Percentiles rank a stretch among this genome's conserved stretches.
Evolutionary conservation across 1,140 invertebrate species (phyloP).

Genomic region (Drosophila ercepeae): DNA sequence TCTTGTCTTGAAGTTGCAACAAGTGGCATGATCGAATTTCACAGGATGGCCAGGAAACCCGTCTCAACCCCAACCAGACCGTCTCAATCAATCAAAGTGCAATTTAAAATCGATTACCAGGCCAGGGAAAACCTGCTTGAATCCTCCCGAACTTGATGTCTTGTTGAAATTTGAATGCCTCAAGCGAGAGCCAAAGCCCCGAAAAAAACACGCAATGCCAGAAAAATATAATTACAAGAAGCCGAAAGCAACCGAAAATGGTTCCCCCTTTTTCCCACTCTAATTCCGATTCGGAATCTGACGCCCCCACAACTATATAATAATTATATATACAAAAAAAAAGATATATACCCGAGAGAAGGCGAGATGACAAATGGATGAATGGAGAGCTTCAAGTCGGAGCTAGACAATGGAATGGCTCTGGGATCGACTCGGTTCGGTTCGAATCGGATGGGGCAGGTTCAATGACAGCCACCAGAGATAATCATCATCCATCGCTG

Average conservation of each 20-base stretch:
- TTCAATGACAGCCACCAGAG: slow-evolving; percentile 45
- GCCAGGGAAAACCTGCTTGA: neutral
- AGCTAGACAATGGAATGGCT: neutral
- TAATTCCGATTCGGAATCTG: slow-evolving; percentile 15
- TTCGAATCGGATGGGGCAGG: slow-evolving; percentile 24
- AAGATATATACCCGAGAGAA: neutral
- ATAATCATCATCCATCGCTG: slow-evolving; percentile 45
- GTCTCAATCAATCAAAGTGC: slow-evolving; percentile 67
- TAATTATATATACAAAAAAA: neutral
- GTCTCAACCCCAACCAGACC: neutral
- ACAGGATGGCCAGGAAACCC: slow-evolving; percentile 9
- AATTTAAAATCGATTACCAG: slow-evolving; percentile 69
- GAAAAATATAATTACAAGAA: slow-evolving; percentile 47
- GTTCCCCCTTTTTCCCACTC: slow-evolving; percentile 4
- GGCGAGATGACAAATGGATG: slow-evolving; percentile 54
- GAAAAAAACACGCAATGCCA: slow-evolving; percentile 13
- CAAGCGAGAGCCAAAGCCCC: slow-evolving; percentile 19
- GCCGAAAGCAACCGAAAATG: slow-evolving; percentile 18
- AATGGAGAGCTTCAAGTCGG: slow-evolving; percentile 29
- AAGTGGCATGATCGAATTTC: slow-evolving; percentile 31
- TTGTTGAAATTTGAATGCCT: slow-evolving; percentile 64
- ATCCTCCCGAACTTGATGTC: slow-evolving; percentile 51
- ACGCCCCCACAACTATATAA: slow-evolving; percentile 43
- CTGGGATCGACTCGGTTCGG: neutral
- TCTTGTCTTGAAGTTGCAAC: neutral